Percentiles rank a stretch among this genome's conserved stretches.
Evolutionary conservation across 2,888 invertebrate genomes (phyloP).

Genomic region (Chaetoderma sp.): DNA sequence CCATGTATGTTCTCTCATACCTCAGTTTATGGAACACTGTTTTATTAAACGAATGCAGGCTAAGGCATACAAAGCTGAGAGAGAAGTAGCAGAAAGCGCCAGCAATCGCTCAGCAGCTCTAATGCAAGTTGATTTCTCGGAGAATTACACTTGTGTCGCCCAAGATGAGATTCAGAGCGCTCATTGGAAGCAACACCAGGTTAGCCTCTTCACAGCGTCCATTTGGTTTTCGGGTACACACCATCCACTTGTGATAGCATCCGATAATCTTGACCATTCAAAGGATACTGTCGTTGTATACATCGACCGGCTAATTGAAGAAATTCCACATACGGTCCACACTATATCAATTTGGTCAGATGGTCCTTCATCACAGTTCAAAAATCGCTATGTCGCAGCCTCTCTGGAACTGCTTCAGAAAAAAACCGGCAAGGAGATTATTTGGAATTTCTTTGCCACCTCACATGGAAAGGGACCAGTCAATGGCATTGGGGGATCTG

Average conservation of each 20-base stretch:
- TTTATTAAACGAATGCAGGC: slow-evolving; percentile 22
- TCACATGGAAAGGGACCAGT: slow-evolving; percentile 20
- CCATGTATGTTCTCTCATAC: not conserved
- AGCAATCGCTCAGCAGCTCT: not conserved
- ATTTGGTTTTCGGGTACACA: not conserved
- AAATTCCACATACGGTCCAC: slow-evolving; percentile 1
- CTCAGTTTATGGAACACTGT: slow-evolving; percentile 10
- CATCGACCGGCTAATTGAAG: not conserved
- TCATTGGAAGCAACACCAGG: slow-evolving; percentile 19
- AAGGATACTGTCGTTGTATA: slow-evolving; percentile 11
- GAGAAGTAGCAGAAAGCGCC: not conserved
- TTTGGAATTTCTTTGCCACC: slow-evolving; percentile 24
- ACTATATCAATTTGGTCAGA: slow-evolving; percentile 18
- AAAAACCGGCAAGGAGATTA: not conserved
- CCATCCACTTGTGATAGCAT: slow-evolving; percentile 11
- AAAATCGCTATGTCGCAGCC: slow-evolving; percentile 13
- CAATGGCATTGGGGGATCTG: slow-evolving; percentile 17
- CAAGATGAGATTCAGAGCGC: slow-evolving; percentile 28
- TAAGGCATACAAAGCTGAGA: slow-evolving; percentile 3
- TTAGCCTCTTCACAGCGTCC: slow-evolving; percentile 11
- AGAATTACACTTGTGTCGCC: slow-evolving; percentile 9
- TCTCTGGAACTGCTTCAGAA: not conserved
- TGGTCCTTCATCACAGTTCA: slow-evolving; percentile 19
- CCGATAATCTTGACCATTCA: slow-evolving; percentile 7
- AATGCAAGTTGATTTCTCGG: slow-evolving; percentile 24